These are phyloP conservation scores for Cyanistes caeruleus DNA, from an alignment of 2,113 vertebrate genomes.

Conservation along the genomic window DNA sequence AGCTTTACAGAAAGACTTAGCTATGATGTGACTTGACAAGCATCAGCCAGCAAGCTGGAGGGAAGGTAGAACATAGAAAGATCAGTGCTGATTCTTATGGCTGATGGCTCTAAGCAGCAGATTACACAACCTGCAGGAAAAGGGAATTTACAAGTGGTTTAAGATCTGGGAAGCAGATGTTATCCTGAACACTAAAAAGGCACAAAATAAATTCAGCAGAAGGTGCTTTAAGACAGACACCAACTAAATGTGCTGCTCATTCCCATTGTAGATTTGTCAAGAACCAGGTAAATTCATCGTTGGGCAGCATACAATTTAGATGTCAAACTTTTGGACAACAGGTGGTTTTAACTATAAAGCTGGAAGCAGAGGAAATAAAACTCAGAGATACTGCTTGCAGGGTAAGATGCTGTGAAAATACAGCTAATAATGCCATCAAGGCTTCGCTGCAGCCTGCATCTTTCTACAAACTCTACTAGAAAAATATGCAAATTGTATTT, in stretches of 20 bases:
- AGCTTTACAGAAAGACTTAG: background rate
- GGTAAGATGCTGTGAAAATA: background rate
- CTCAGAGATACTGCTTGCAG: background rate
- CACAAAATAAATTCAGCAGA: background rate
- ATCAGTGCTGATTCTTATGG: background rate
- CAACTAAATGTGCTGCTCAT: background rate
- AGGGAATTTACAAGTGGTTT: background rate
- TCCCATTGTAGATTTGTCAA: background rate
- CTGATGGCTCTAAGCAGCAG: background rate
- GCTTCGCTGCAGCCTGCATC: background rate
- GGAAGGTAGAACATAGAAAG: background rate
- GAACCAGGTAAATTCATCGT: background rate
- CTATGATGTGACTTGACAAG: background rate
- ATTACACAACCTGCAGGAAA: accelerated
- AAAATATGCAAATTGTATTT: background rate
- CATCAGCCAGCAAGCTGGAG: background rate
- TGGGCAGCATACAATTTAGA: background rate
- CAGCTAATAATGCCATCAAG: background rate
- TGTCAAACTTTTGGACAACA: background rate
- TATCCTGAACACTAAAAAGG: background rate
- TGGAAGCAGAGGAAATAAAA: background rate
- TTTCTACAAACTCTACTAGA: background rate
- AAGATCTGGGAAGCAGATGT: background rate
- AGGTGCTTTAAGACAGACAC: background rate
- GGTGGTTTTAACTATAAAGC: background rate